Evolutionary conservation across 2,888 invertebrate species (phyloP).

Genomic region (Tetheella fluctuosa): DNA sequence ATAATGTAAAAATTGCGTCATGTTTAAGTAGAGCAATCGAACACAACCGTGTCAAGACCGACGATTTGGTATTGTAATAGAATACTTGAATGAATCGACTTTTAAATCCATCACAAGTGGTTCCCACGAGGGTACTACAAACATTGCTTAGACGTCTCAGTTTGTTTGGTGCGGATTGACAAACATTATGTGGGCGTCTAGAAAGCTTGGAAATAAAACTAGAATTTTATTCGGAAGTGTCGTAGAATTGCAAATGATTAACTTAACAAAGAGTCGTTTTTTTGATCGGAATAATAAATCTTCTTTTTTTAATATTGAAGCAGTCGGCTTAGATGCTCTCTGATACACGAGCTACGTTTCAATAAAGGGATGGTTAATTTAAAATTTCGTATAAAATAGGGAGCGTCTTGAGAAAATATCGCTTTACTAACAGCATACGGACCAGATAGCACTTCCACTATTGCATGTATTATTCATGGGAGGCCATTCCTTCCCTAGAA

Average conservation of each 20-base stretch:
- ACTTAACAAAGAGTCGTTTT: no score
- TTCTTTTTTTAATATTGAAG: no score
- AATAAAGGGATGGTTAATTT: background rate
- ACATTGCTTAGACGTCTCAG: slow-evolving; percentile 35
- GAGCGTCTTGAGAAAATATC: background rate
- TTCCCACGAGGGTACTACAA: slow-evolving; percentile 55
- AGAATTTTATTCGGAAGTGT: no score
- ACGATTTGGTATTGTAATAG: slow-evolving; percentile 40
- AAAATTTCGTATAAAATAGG: no score
- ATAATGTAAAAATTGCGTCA: background rate
- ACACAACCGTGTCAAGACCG: slow-evolving; percentile 20
- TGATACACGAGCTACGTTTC: background rate
- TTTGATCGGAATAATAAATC: no score
- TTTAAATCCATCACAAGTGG: slow-evolving; percentile 48
- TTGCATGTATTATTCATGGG: slow-evolving; percentile 73
- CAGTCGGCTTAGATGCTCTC: background rate
- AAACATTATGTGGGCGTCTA: slow-evolving; percentile 13
- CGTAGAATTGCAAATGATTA: no score
- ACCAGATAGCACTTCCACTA: slow-evolving; percentile 48
- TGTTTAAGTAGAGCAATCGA: background rate
- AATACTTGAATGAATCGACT: slow-evolving; percentile 29
- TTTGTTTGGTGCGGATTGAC: slow-evolving; percentile 13
- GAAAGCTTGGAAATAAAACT: slow-evolving; percentile 5
- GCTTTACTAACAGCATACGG: background rate
- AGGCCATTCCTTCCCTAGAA: slow-evolving; percentile 24